Percentiles rank a stretch among this genome's conserved stretches.
Conservation (phyloP, 2,797 vertebrate genomes). For the Bradypodion pumilum region DNA sequence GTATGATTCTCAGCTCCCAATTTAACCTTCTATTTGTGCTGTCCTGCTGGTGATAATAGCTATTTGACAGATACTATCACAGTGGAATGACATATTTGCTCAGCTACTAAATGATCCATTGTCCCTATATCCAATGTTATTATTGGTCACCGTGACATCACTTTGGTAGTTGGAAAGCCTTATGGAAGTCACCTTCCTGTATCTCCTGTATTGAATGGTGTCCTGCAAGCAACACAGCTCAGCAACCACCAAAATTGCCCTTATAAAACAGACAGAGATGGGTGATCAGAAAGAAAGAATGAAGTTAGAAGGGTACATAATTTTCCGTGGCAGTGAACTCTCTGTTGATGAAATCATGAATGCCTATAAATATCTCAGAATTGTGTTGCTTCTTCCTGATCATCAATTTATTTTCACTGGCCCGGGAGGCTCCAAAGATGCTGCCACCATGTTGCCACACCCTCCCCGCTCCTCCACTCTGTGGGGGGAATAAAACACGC, state of each 20-base stretch:
- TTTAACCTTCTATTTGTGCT: background rate
- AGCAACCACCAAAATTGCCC: background rate
- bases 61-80: background rate
- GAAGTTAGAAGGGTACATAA: background rate
- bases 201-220: background rate
- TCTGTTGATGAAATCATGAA: background rate
- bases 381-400: background rate
- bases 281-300: background rate
- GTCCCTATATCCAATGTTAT: background rate
- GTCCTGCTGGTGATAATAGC: background rate
- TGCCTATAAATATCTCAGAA: background rate
- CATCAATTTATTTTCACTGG: background rate
- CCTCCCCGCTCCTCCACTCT: too few species aligned
- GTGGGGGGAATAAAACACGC: too few species aligned
- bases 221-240: background rate
- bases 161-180: background rate
- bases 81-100: background rate
- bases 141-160: background rate
- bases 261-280: background rate
- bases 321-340: background rate
- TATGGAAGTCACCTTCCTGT: background rate
- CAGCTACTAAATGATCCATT: background rate
- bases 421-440: too few species aligned
- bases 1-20: background rate
- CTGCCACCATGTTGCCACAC: too few species aligned